Evolutionary conservation across 2,113 vertebrate species (phyloP).

Genomic region (Eurystomus gularis): DNA sequence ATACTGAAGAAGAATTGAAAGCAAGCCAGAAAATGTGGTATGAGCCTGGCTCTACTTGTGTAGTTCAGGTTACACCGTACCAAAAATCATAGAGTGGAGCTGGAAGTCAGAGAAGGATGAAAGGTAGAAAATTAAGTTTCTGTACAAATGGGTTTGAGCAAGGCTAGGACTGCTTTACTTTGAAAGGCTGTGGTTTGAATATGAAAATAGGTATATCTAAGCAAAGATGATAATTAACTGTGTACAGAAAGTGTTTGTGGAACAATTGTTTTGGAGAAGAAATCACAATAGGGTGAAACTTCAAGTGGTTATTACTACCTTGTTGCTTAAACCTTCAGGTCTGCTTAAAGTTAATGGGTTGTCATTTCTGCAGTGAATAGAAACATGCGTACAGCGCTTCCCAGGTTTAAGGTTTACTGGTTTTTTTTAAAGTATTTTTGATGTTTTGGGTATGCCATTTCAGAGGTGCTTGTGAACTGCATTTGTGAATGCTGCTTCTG

Average conservation of each 20-base stretch:
- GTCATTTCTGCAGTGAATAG: neutral
- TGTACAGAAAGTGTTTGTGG: neutral
- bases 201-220: neutral
- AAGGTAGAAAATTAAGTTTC: neutral
- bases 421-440: neutral
- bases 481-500: neutral
- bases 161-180: neutral
- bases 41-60: neutral
- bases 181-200: neutral
- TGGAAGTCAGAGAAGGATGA: neutral
- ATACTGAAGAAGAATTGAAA: neutral
- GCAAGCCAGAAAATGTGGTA: neutral
- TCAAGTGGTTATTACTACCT: neutral
- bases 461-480: neutral
- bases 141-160: neutral
- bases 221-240: neutral
- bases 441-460: neutral
- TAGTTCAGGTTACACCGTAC: neutral
- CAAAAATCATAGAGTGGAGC: neutral
- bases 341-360: neutral
- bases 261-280: neutral
- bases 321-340: neutral
- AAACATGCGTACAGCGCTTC: neutral
- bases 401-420: neutral
- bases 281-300: neutral